These are phyloP conservation scores for Oophaga sylvatica DNA, from an alignment of 2,797 vertebrate species.

Conservation along the genomic window DNA sequence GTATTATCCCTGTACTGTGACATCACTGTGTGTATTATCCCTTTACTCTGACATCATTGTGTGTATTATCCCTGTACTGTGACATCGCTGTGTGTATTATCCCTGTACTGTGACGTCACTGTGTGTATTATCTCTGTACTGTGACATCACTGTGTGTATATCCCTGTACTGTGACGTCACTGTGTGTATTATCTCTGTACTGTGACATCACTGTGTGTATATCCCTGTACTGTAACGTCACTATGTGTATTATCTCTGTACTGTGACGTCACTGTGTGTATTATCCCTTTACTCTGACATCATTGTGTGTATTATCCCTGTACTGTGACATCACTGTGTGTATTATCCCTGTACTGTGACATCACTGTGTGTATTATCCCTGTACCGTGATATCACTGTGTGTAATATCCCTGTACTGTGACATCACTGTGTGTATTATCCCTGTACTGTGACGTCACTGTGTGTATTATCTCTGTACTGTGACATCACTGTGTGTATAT, in stretches of 20 bases:
- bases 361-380: background rate
- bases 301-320: background rate
- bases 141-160: background rate
- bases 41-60: background rate
- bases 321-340: background rate
- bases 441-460: conserved; percentile 2
- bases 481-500: background rate
- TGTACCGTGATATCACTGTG: background rate
- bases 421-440: background rate
- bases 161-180: conserved; percentile 6
- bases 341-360: conserved; percentile 6
- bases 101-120: conserved; percentile 4
- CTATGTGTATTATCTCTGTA: background rate
- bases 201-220: background rate
- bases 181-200: background rate
- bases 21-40: background rate
- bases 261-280: background rate
- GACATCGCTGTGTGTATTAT: background rate
- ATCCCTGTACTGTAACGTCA: conserved; percentile 4
- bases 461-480: background rate
- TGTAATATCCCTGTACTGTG: background rate
- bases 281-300: background rate
- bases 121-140: background rate
- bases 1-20: background rate
- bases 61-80: background rate